Percentiles rank a stretch among this genome's conserved stretches.
Evolutionary conservation across 2,888 invertebrate genomes (phyloP).

Genomic region (Agonopterix arenella): DNA sequence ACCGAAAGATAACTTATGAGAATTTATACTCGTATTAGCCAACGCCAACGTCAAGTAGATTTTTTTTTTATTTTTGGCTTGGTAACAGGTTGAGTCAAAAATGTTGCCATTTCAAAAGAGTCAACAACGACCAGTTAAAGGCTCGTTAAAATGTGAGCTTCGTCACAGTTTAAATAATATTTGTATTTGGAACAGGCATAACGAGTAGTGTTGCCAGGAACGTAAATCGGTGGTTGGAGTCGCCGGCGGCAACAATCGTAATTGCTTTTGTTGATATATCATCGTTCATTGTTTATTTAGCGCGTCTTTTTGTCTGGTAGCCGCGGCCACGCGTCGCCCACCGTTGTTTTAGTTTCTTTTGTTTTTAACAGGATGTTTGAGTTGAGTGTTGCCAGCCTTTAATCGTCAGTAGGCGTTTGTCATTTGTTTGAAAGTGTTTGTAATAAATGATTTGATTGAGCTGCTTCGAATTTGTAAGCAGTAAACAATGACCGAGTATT

Average conservation of each 20-base stretch:
- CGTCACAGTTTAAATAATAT: slow-evolving; percentile 37
- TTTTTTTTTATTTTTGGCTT: too few relatives aligned
- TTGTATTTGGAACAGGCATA: slow-evolving; percentile 31
- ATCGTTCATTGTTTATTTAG: slow-evolving; percentile 63
- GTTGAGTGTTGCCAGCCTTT: too few relatives aligned
- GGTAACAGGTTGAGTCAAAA: slow-evolving; percentile 10
- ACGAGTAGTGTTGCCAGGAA: slow-evolving; percentile 37
- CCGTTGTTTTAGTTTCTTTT: slow-evolving; percentile 9
- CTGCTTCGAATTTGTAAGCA: too few relatives aligned
- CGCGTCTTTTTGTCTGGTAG: slow-evolving; percentile 55
- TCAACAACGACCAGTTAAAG: slow-evolving; percentile 14
- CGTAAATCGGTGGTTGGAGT: slow-evolving; percentile 35
- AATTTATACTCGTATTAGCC: too few relatives aligned
- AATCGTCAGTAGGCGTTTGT: too few relatives aligned
- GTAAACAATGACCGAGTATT: too few relatives aligned
- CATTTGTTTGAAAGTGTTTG: too few relatives aligned
- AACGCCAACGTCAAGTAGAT: too few relatives aligned
- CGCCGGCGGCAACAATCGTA: slow-evolving; percentile 48
- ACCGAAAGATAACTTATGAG: too few relatives aligned
- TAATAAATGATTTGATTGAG: too few relatives aligned
- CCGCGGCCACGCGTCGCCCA: slow-evolving; percentile 19
- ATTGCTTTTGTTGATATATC: slow-evolving; percentile 66
- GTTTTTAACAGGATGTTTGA: slow-evolving; percentile 17
- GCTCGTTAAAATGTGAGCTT: slow-evolving; percentile 35
- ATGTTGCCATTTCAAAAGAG: slow-evolving; percentile 23